phyloP scores from a whole-genome alignment of 1,140 invertebrate species.

The Drosophila sulfurigaster region DNA sequence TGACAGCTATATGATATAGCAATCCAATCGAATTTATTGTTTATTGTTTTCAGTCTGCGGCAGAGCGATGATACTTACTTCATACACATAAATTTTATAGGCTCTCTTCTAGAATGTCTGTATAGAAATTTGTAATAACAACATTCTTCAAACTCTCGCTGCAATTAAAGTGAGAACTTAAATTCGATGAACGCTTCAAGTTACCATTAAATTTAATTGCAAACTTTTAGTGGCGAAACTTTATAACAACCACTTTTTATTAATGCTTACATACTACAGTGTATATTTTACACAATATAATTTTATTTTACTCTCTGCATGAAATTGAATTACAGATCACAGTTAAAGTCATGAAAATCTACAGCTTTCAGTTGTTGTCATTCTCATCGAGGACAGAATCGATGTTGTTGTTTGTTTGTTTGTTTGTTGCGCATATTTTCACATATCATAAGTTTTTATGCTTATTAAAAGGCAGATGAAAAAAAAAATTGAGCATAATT shows the following conservation, averaged over 20 bases:
- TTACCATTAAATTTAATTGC: slow-evolving; percentile 19
- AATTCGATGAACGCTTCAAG: slow-evolving; percentile 5
- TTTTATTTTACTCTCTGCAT: slow-evolving; percentile 15
- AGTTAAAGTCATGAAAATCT: slow-evolving; percentile 33
- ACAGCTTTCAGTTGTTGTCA: slow-evolving; percentile 10
- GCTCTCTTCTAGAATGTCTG: background rate
- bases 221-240: slow-evolving; percentile 13
- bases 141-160: background rate
- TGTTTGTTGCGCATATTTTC: slow-evolving; percentile 82
- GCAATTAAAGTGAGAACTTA: background rate
- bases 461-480: slow-evolving; percentile 70
- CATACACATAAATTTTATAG: background rate
- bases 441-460: slow-evolving; percentile 83
- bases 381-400: background rate
- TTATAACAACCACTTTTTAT: slow-evolving; percentile 6
- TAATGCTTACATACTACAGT: background rate
- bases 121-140: background rate
- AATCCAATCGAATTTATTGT: background rate
- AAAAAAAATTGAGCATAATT: slow-evolving; percentile 79
- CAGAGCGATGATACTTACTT: background rate
- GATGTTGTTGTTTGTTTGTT: slow-evolving; percentile 41
- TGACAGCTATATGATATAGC: background rate
- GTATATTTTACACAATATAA: slow-evolving; percentile 9
- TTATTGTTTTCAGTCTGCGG: too few species aligned
- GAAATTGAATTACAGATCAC: slow-evolving; percentile 37